Conservation (phyloP, 2,888 invertebrate species). For the Pristionchus japonicus region DNA sequence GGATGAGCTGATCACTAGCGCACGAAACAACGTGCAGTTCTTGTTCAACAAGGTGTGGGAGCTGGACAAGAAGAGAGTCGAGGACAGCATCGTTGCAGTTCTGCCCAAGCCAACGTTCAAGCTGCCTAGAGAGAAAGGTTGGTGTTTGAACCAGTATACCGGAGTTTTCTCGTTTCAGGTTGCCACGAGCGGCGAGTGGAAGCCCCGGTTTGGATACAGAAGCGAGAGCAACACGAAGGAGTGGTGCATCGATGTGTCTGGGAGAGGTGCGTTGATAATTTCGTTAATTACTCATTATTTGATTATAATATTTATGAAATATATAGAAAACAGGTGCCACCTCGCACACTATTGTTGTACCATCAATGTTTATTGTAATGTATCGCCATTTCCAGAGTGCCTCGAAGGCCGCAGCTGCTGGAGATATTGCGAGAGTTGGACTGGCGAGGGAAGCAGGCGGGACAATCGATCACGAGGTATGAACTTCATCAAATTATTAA, state of each 20-base stretch:
- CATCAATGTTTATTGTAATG: too few species aligned
- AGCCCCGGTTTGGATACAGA: conserved; percentile 86
- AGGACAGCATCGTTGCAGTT: conserved; percentile 88
- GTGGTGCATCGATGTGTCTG: conserved; percentile 94
- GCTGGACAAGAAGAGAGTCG: conserved; percentile 87
- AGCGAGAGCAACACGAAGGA: conserved; percentile 89
- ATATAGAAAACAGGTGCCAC: too few species aligned
- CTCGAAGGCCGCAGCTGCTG: background rate
- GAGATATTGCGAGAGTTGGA: conserved; percentile 25
- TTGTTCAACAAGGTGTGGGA: conserved; percentile 89
- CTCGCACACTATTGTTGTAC: too few species aligned
- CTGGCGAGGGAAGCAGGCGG: conserved; percentile 56
- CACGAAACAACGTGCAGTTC: conserved; percentile 85
- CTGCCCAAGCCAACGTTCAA: conserved; percentile 83
- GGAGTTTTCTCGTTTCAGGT: too few species aligned
- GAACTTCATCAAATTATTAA: too few species aligned
- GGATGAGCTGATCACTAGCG: conserved; percentile 57
- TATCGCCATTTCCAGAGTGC: too few species aligned
- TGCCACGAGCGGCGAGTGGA: conserved; percentile 79
- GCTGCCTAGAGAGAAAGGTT: conserved; percentile 90
- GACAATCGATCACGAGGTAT: conserved; percentile 65
- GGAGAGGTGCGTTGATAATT: conserved; percentile 82
- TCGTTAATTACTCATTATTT: background rate
- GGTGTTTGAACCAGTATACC: conserved; percentile 80
- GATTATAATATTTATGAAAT: too few species aligned